Evolutionary conservation across 2,797 vertebrate species (phyloP), one percentile per base, ranked within the genome.

Genomic region (Pipistrellus kuhlii): DNA sequence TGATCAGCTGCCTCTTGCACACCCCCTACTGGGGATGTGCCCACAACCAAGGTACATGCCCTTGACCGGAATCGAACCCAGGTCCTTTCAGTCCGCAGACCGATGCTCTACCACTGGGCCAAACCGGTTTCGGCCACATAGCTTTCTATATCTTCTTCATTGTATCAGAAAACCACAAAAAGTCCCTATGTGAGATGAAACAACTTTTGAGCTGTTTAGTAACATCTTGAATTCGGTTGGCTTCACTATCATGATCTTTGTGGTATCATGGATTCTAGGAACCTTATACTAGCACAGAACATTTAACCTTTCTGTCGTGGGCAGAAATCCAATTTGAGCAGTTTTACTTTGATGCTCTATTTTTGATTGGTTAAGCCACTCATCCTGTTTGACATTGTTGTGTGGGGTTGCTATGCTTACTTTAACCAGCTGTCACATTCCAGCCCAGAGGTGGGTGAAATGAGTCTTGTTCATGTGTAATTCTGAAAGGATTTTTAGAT

Each of bases 351-450:
- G 83, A 96, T 84, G 90, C 80, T 97, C 96, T 97, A 97, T 97
- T 96, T 97, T 91, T 93, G 88, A 94, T 95, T 83, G 93, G 94
- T 57, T 96, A 96, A 96, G 94, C 96, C 93, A 68, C 76, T 88
- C 96, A 94, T 97, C 97, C 97, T 97, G 97, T 97, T 97, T 95
- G 96, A 90, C 83, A 93, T 53, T 96, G 94, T 96, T 97, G 92
- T 97, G 94, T 57, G 14, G 57, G 75, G 96, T 97, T 97, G 96
- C 96, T 96, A 97, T 92, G 96, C 94, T 94, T 78, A 85, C 82
- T 94, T 82, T 84, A 85, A 82, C 83, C 97, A 97, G 97, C 97
- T 97, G 97, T 96, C 96, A 87, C 96, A 94, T 96, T 97, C 97
- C 93, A 92, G 90, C 23, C 44, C 64, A 96, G 96, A 97, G 94